phyloP scores from a whole-genome alignment of 2,113 vertebrate genomes.

The Myanophis thanlyinensis region DNA sequence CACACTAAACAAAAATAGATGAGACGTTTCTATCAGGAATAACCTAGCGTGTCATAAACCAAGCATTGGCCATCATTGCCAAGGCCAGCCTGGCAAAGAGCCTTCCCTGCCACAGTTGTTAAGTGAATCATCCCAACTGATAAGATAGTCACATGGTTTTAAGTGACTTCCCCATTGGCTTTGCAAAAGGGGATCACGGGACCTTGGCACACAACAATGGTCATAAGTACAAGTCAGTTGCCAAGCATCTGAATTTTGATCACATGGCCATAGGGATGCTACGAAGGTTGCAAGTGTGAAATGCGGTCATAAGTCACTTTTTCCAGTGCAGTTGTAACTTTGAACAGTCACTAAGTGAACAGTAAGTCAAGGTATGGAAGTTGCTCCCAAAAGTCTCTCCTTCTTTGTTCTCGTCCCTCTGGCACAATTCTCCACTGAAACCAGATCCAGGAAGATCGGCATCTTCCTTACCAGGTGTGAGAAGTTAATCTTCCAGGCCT shows the following conservation, averaged over 20 bases:
- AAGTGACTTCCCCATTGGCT: too few relatives aligned
- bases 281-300: too few relatives aligned
- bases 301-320: too few relatives aligned
- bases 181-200: too few relatives aligned
- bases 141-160: neutral
- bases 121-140: neutral
- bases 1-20: neutral
- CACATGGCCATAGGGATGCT: too few relatives aligned
- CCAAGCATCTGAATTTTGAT: too few relatives aligned
- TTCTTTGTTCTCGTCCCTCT: neutral
- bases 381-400: too few relatives aligned
- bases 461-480: neutral
- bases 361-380: too few relatives aligned
- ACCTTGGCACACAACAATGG: too few relatives aligned
- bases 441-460: neutral
- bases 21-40: neutral
- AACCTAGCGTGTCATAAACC: neutral
- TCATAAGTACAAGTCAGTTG: too few relatives aligned
- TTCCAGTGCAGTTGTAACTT: too few relatives aligned
- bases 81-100: neutral
- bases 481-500: conserved; percentile 18
- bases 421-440: neutral
- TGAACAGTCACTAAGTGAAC: too few relatives aligned
- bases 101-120: neutral
- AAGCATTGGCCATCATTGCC: neutral